Percentiles rank a stretch among this genome's conserved stretches.
Evolutionary conservation across 2,888 invertebrate genomes (phyloP).

Genomic region (Yponomeuta cagnagella): DNA sequence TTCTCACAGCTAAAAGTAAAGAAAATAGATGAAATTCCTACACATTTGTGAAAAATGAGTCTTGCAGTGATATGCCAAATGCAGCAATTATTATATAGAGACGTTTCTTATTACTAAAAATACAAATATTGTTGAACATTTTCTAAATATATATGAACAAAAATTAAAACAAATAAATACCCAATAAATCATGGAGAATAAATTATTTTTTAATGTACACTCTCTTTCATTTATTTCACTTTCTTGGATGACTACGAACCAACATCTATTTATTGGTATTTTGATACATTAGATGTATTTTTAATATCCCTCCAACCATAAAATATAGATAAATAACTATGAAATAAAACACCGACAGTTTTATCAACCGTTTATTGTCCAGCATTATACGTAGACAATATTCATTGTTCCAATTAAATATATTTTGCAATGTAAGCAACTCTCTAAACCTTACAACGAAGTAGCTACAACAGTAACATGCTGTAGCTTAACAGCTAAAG

Average conservation of each 20-base stretch:
- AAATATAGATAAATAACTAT: background rate
- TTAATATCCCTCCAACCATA: background rate
- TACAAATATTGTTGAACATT: constrained; percentile 74
- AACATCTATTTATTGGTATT: too few species aligned
- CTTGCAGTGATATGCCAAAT: constrained; percentile 74
- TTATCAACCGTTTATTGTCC: constrained; percentile 4
- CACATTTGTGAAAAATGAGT: constrained; percentile 30
- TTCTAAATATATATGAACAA: constrained; percentile 65
- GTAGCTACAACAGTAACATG: background rate
- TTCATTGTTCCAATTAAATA: background rate
- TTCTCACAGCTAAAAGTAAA: constrained; percentile 32
- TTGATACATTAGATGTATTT: background rate
- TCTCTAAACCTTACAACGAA: background rate
- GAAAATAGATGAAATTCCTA: background rate
- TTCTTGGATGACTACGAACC: background rate
- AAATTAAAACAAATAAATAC: constrained; percentile 51
- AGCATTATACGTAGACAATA: background rate
- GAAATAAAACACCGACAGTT: constrained; percentile 8
- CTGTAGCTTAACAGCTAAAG: background rate
- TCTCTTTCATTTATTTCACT: constrained; percentile 34
- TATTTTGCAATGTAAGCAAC: background rate
- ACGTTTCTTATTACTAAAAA: constrained; percentile 70
- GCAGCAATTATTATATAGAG: constrained; percentile 67
- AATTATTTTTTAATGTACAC: constrained; percentile 71
- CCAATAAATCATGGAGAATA: constrained; percentile 59